Base-by-base conservation (phyloP, 2,888 invertebrate genomes). In the Steinernema carpocapsae region DNA sequence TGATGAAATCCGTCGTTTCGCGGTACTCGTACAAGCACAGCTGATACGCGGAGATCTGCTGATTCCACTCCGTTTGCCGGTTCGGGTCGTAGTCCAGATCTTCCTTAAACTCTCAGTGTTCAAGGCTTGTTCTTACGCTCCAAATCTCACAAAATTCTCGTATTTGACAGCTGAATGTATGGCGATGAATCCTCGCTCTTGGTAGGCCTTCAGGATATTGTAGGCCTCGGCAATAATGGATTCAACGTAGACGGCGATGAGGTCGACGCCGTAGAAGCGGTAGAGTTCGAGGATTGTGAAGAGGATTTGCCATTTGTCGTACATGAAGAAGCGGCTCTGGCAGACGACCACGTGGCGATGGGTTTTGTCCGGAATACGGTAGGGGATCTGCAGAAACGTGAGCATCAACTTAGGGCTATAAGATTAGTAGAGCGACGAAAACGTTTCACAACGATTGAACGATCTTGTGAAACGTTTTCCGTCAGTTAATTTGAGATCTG, bases 301-400 rank as follows among this genome's bases (percentile, higher is more conserved):
- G n/a, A 73, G 48, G n/a, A 74, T 17, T 32, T 59, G 52, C 74
- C 74, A 74, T 22, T 74, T 74, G 26, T 74, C 74, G 59, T 56
- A 74, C 24, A 26, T 32, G 59, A 74, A 74, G 74, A 74, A 24
- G 22, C 74, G 51, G n/a, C 52, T 73, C 7, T 74, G 48, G 24
- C 74, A 74, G 19, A 74, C 71, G 19, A 74, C 74, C 19, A 74
- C 32, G 1, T 64, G 26, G 32, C 64, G 64, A 6, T 32, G 29
- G 1, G 29, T 29, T 7, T 17, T 1, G 26, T 64, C 64, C 4
- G 26, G 12, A 4, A 12, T 17, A 6, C 64, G 64, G 37, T 64
- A 64, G 17, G 64, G 64, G 14, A 64, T 32, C 64, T 64, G 29
- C 32, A 64, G 17, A 7, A 48, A 7, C 3, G 6, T 7, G 3